Conservation (phyloP, 2,888 invertebrate genomes). For the Lepidochrysops patricia region DNA sequence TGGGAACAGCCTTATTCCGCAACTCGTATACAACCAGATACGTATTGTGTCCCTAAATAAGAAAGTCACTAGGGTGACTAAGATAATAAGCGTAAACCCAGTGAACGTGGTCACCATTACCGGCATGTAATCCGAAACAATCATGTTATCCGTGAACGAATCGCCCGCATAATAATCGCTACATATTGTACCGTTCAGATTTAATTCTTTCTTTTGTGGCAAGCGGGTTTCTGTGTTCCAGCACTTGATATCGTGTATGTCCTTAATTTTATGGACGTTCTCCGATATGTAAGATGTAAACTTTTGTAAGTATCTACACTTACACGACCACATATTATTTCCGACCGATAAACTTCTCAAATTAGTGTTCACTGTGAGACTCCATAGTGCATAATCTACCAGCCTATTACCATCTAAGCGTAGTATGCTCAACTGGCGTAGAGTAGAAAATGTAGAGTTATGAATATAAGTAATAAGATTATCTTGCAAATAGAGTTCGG, state of each 20-base stretch:
- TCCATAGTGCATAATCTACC: constrained; percentile 85
- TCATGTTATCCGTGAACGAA: constrained; percentile 85
- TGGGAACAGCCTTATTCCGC: constrained; percentile 87
- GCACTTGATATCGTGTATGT: constrained; percentile 85
- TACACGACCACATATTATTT: constrained; percentile 93
- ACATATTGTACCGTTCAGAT: constrained; percentile 88
- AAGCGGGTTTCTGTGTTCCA: constrained; percentile 80
- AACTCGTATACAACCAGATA: constrained; percentile 90
- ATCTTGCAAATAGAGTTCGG: constrained; percentile 89
- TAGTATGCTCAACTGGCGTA: constrained; percentile 84
- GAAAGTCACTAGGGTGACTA: constrained; percentile 85
- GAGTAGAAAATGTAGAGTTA: constrained; percentile 83
- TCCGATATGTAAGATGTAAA: constrained; percentile 87
- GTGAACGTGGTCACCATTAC: constrained; percentile 86
- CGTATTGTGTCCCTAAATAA: constrained; percentile 89
- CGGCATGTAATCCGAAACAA: constrained; percentile 88
- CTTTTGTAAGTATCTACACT: constrained; percentile 90
- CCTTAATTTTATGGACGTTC: constrained; percentile 83
- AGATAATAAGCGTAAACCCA: constrained; percentile 82
- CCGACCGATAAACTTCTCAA: constrained; percentile 83
- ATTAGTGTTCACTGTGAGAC: constrained; percentile 76
- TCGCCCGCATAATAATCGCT: constrained; percentile 89
- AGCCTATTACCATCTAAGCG: constrained; percentile 89
- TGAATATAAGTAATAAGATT: constrained; percentile 85
- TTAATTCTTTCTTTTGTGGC: constrained; percentile 83